phyloP scores from a whole-genome alignment of 2,113 vertebrate species.

The Zosterops hypoxanthus region DNA sequence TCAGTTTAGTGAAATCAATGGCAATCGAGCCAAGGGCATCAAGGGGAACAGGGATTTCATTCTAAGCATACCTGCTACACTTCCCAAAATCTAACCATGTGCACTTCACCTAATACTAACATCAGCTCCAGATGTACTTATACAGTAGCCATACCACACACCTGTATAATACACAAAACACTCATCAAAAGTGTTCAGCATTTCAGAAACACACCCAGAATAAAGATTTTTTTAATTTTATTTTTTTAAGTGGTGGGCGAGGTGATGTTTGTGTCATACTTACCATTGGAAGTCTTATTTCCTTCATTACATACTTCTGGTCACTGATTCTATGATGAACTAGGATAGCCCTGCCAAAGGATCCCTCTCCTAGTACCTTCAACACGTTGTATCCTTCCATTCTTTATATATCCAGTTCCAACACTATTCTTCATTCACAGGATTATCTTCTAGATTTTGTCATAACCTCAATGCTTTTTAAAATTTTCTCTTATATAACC shows the following conservation, averaged over 20 bases:
- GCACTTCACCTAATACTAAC: not conserved
- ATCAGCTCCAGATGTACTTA: not conserved
- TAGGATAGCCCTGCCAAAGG: slow-evolving; percentile 87
- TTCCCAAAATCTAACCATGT: not conserved
- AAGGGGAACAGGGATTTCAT: not conserved
- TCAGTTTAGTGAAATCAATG: not conserved
- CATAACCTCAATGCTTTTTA: not conserved
- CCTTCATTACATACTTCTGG: slow-evolving; percentile 84
- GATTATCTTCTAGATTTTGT: not conserved
- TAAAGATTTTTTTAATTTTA: not conserved
- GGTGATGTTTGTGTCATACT: not conserved
- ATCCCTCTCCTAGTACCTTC: slow-evolving; percentile 85
- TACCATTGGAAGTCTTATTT: slow-evolving; percentile 90
- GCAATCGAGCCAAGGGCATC: not conserved
- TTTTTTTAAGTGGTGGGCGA: not conserved
- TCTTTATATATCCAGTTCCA: not conserved
- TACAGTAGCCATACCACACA: not conserved
- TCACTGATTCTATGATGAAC: slow-evolving; percentile 68
- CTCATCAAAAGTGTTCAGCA: not conserved
- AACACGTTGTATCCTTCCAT: slow-evolving; percentile 85
- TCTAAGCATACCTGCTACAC: not conserved
- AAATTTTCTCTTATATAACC: not conserved
- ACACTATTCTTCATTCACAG: not conserved
- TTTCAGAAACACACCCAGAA: not conserved
- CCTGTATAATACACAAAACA: not conserved